Evolutionary conservation across 2,113 vertebrate species (phyloP), one percentile per base, ranked within the genome.

Genomic region (Anser cygnoides): DNA sequence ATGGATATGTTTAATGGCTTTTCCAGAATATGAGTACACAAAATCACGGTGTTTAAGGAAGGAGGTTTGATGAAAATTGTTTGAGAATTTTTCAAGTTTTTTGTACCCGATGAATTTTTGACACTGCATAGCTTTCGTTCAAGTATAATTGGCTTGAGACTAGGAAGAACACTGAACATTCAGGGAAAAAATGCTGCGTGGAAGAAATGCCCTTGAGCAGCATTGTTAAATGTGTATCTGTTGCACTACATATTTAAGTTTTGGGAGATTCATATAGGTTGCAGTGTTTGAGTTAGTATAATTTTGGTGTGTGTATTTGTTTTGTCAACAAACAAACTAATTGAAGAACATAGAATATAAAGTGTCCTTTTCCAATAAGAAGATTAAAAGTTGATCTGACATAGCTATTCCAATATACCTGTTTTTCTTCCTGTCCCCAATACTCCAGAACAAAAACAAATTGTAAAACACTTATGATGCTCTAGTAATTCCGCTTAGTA

Each of bases 321-420:
- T 46, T 62, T 43, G 25, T 67, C 46, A 49, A 15, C 41, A 58
- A 9, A 33, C 37, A 65, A 72, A 31, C 67, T 33, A 50, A 23
- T 13, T 28, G 73, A 57, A 67, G 73, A 72, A 16, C 21, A 2
- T 0, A 39, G 29, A 26, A 3, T 44, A 2, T 3, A 19, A 58
- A 81, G 26, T 0, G 1, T 70, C 33, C 44, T 88, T 70, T 66
- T 62, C 66, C 41, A 57, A 3, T 0, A 8, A 29, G 37, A 54
- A 76, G 44, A 13, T 26, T 37, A 1, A 21, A 33, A 39, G 41
- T 4, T 22, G 58, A 13, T 26, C 26, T 61, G 79, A 13, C 57
- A 0, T 4, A 11, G 37, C 31, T 50, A 25, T 1, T 80, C n/a
- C 10, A 2, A 8, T 5, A 20, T 4, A 6, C 15, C 26, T 26